These are phyloP conservation scores for Drosophila mayaguana DNA, from an alignment of 2,888 invertebrate genomes.

Conservation along the genomic window DNA sequence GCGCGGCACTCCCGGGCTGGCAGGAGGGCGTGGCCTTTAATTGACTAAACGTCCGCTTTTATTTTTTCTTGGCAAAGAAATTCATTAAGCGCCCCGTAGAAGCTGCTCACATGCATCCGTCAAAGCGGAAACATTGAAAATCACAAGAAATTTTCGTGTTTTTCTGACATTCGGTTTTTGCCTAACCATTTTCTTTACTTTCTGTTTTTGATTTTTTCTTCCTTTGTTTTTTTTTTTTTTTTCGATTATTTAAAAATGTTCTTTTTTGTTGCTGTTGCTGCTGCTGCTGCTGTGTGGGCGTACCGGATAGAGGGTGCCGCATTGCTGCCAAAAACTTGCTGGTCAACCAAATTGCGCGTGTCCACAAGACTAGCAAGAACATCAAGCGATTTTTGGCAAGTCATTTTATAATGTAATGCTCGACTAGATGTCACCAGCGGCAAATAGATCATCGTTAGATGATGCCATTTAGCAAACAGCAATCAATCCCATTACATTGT, in stretches of 20 bases:
- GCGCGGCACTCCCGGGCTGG: background rate
- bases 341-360: constrained; percentile 50
- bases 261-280: constrained; percentile 34
- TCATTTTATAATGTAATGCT: constrained; percentile 19
- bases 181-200: constrained; percentile 16
- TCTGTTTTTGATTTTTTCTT: background rate
- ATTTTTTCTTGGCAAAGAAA: constrained; percentile 46
- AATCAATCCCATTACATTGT: constrained; percentile 16
- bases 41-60: constrained; percentile 29
- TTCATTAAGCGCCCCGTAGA: constrained; percentile 33
- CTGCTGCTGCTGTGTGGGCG: constrained; percentile 27
- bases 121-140: constrained; percentile 51
- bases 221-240: background rate
- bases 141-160: constrained; percentile 43
- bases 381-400: constrained; percentile 42
- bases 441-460: constrained; percentile 18
- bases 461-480: constrained; percentile 13
- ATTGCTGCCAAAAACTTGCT: constrained; percentile 33
- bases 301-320: constrained; percentile 12
- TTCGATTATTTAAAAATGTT: constrained; percentile 28
- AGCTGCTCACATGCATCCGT: constrained; percentile 38
- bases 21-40: constrained; percentile 36
- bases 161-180: constrained; percentile 32
- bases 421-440: constrained; percentile 19
- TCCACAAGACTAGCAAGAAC: constrained; percentile 18